Evolutionary conservation across 2,888 invertebrate species (phyloP), one percentile per base, ranked within the genome.

Genomic region (Vandiemenella viatica): DNA sequence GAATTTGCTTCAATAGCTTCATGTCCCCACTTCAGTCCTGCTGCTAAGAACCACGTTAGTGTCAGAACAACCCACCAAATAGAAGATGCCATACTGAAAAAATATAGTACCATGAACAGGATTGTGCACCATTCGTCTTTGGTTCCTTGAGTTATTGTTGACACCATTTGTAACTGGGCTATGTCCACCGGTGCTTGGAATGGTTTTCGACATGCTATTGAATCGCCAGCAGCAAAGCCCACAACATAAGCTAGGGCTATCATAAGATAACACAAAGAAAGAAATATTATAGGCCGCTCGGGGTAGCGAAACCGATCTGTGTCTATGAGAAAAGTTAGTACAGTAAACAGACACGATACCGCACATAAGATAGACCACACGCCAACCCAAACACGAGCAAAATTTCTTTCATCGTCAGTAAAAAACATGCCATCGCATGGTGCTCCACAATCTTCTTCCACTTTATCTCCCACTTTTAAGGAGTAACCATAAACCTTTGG

Each of bases 51-150:
- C 95, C 95, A 96, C 48, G 95, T 93, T 55, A 96, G 74, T 16
- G 95, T 92, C 61, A 96, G 71, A 58, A 95, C 82, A 46, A 95
- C 92, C 95, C 95, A 96, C 95, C 96, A 95, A 61, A 95, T 89
- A 63, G 88, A 90, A 42, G 90, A 90, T 20, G 93, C 91, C 90
- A 93, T 93, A 63, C 87, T 86, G 66, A 93, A 95, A 71, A 93
- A 95, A 69, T 91, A 91, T 42, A 93, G 77, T 61, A 92, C 77
- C 92, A 96, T 93, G 68, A 96, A 96, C 50, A 95, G 76, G 54
- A 96, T 84, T 32, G 95, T 93, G 67, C 95, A 96, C 60, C 77
- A 70, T 65, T 83, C 82, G 65, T 81, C 79, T 62, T 82, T 83
- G 52, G 83, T 83, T 60, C 87, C 93, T 69, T 93, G 92, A 17